Evolutionary conservation across 1,140 invertebrate species (phyloP).

Genomic region (Drosophila quadrilineata): DNA sequence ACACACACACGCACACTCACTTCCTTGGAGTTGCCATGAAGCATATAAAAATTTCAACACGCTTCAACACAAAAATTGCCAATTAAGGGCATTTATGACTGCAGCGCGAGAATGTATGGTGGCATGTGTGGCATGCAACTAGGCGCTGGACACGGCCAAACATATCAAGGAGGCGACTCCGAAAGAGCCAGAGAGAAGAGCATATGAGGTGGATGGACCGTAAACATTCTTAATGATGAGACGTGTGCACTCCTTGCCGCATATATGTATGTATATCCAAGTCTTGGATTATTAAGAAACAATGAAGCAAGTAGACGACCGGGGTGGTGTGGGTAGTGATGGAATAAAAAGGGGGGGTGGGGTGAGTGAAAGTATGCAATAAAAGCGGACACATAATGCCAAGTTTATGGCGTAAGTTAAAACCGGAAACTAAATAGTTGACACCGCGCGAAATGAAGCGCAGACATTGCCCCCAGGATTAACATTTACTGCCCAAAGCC

Average conservation of each 20-base stretch:
- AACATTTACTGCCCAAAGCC: conserved; percentile 26
- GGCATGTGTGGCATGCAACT: conserved; percentile 39
- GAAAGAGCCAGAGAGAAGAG: too few relatives aligned
- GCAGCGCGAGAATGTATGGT: conserved; percentile 45
- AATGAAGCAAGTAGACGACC: conserved; percentile 65
- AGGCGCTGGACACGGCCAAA: conserved; percentile 8
- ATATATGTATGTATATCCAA: too few relatives aligned
- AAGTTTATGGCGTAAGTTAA: conserved; percentile 70
- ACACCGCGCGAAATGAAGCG: conserved; percentile 54
- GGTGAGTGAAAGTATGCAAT: conserved; percentile 64
- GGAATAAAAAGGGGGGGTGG: neutral
- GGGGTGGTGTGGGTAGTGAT: neutral
- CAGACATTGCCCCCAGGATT: conserved; percentile 49
- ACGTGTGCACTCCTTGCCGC: conserved; percentile 57
- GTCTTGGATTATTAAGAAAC: conserved; percentile 74
- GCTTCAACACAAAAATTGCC: conserved; percentile 68
- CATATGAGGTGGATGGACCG: conserved; percentile 19
- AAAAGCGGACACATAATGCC: conserved; percentile 72
- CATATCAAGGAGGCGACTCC: too few relatives aligned
- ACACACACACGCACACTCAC: neutral
- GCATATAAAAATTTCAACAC: conserved; percentile 62
- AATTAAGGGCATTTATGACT: conserved; percentile 78
- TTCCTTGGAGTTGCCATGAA: too few relatives aligned
- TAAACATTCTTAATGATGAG: conserved; percentile 69
- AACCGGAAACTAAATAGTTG: conserved; percentile 79